Conservation (phyloP, 2,888 invertebrate genomes). For the Spilosoma lubricipeda region DNA sequence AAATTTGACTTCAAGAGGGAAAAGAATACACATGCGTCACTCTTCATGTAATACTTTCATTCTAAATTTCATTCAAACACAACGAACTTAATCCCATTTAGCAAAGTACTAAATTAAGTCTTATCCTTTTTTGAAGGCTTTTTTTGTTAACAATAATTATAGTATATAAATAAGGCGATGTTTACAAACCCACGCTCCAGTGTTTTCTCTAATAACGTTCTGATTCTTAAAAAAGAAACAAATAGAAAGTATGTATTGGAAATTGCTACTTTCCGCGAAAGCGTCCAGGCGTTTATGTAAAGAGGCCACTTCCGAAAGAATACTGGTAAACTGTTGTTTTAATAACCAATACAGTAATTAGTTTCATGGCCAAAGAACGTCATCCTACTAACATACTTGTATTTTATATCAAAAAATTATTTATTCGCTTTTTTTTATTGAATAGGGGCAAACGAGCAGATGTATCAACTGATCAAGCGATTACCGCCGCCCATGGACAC, state of each 20-base stretch:
- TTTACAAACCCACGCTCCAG: not conserved
- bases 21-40: no score
- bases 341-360: not conserved
- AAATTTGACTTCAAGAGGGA: no score
- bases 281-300: conserved; percentile 5
- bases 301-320: conserved; percentile 12
- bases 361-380: not conserved
- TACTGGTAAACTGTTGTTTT: conserved; percentile 5
- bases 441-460: no score
- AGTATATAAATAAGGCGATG: not conserved
- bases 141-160: no score
- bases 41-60: no score
- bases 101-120: not conserved
- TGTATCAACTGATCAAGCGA: no score
- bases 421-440: no score
- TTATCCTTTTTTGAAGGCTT: not conserved
- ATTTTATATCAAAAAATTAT: no score
- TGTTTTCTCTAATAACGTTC: not conserved
- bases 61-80: no score
- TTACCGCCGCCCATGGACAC: no score
- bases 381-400: no score
- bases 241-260: conserved; percentile 15
- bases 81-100: no score
- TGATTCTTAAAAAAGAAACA: not conserved
- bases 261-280: conserved; percentile 10